phyloP scores from a whole-genome alignment of 2,888 invertebrate species.

The Eupithecia centaureata region DNA sequence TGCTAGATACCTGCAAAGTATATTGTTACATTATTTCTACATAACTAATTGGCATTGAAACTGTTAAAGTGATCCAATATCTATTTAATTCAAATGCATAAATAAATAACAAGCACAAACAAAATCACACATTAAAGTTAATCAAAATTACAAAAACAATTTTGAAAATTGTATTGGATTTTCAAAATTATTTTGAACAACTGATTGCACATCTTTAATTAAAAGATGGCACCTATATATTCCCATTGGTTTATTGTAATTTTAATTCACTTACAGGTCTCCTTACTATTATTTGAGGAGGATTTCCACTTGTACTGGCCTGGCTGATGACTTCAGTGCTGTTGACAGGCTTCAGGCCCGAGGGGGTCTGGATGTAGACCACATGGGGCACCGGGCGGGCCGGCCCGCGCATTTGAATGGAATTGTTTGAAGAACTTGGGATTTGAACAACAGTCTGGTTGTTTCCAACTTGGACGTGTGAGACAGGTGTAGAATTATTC shows the following conservation, averaged over 20 bases:
- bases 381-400: constrained; percentile 80
- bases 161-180: constrained; percentile 10
- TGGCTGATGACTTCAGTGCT: constrained; percentile 78
- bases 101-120: not conserved
- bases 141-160: constrained; percentile 36
- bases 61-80: not conserved
- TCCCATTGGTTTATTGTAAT: constrained; percentile 37
- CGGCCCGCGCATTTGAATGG: constrained; percentile 71
- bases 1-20: constrained; percentile 71
- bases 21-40: too few species aligned
- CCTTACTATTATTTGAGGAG: constrained; percentile 80
- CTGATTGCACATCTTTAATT: not conserved
- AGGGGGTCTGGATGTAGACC: constrained; percentile 84
- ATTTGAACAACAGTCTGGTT: constrained; percentile 71
- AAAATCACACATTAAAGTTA: constrained; percentile 20
- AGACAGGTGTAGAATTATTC: constrained; percentile 61
- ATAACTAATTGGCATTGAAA: not conserved
- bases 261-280: constrained; percentile 76
- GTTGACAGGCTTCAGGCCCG: constrained; percentile 77
- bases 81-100: not conserved
- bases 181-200: constrained; percentile 11
- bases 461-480: constrained; percentile 73
- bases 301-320: constrained; percentile 78
- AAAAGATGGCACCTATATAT: constrained; percentile 9
- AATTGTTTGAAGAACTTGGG: constrained; percentile 68